Evolutionary conservation across 2,113 vertebrate species (phyloP).

Genomic region (Isurus oxyrinchus): DNA sequence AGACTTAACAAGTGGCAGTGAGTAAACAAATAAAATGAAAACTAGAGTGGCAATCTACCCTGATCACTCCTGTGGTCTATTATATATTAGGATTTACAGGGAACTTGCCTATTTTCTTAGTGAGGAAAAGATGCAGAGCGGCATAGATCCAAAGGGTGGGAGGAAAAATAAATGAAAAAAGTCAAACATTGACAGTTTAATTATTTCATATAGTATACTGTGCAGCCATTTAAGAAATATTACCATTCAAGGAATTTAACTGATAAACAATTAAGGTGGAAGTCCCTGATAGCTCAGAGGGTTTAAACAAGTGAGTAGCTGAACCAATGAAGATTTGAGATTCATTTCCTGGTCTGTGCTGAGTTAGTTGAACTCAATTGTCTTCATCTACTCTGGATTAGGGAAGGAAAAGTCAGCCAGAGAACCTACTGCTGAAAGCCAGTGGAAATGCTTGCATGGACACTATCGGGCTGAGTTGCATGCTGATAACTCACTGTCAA

Average conservation of each 20-base stretch:
- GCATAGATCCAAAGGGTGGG: neutral
- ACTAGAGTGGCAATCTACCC: neutral
- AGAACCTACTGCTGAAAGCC: neutral
- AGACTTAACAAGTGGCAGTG: neutral
- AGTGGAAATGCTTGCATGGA: neutral
- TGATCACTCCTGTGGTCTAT: neutral
- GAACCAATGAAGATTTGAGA: neutral
- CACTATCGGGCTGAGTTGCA: neutral
- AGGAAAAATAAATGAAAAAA: neutral
- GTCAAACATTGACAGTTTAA: neutral
- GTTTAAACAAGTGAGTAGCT: neutral
- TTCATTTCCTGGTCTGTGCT: neutral
- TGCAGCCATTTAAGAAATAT: constrained; percentile 9
- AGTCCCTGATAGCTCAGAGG: neutral
- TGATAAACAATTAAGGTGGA: constrained; percentile 12
- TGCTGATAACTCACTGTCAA: neutral
- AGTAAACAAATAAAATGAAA: neutral
- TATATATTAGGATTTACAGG: neutral
- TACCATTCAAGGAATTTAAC: neutral
- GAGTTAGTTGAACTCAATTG: neutral
- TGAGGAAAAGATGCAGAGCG: neutral
- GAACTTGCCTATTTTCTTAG: neutral
- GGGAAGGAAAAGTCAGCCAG: neutral
- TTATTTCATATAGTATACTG: neutral
- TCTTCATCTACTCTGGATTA: neutral